These are phyloP conservation scores for Phrynocephalus forsythii DNA, from an alignment of 2,797 vertebrate species.

Conservation along the genomic window DNA sequence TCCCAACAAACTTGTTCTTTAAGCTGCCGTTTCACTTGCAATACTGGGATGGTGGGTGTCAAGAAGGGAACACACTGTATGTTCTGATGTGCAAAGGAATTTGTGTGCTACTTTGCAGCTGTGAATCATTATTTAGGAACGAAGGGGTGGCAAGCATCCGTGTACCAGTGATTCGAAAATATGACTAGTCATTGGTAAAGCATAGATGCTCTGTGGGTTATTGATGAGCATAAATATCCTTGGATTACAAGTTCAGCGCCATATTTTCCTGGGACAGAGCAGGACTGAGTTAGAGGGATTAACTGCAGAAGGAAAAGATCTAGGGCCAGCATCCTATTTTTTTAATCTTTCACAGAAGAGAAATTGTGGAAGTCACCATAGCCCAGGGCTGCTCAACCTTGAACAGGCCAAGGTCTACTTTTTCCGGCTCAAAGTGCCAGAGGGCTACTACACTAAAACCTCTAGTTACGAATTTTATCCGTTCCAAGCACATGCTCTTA, in stretches of 20 bases:
- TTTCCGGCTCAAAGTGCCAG: too few relatives aligned
- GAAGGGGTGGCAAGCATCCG: background rate
- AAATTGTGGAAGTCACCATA: too few relatives aligned
- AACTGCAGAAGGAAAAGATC: background rate
- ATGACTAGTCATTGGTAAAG: background rate
- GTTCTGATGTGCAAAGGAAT: slow-evolving; percentile 4
- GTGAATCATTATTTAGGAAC: background rate
- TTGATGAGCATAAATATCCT: too few relatives aligned
- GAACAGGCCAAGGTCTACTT: too few relatives aligned
- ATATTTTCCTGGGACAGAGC: slow-evolving; percentile 10
- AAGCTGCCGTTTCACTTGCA: slow-evolving; percentile 17
- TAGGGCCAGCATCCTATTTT: too few relatives aligned
- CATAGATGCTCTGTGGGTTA: background rate
- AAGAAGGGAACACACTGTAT: background rate
- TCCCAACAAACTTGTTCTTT: slow-evolving; percentile 5
- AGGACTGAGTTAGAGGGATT: background rate
- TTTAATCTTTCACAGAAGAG: too few relatives aligned
- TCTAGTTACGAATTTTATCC: too few relatives aligned
- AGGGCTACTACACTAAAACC: too few relatives aligned
- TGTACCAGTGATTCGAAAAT: background rate
- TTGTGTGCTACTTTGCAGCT: background rate
- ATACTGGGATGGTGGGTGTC: background rate
- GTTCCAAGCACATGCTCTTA: too few relatives aligned
- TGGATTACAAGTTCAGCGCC: background rate
- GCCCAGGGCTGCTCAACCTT: too few relatives aligned